Evolutionary conservation across 2,888 invertebrate species (phyloP).

Genomic region (Lordiphosa andalusiaca): DNA sequence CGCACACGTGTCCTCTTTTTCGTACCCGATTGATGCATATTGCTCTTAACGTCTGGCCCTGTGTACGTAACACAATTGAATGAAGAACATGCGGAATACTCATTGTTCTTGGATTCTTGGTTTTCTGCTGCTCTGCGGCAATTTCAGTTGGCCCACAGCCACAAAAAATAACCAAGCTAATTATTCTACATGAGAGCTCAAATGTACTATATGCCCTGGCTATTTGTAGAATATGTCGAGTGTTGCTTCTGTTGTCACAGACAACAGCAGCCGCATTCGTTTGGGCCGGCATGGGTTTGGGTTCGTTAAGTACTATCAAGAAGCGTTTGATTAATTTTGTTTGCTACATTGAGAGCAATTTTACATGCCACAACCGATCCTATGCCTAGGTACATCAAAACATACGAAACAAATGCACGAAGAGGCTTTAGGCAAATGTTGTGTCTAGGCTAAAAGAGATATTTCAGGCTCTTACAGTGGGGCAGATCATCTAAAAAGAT

Average conservation of each 20-base stretch:
- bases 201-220: constrained; percentile 42
- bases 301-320: constrained; percentile 49
- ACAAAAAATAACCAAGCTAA: constrained; percentile 28
- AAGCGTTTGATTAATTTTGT: constrained; percentile 55
- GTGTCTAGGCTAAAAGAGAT: too few species aligned
- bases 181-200: constrained; percentile 27
- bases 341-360: constrained; percentile 17
- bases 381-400: not conserved
- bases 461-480: too few species aligned
- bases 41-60: constrained; percentile 1
- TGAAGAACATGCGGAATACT: constrained; percentile 45
- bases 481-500: too few species aligned
- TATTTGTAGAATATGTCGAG: constrained; percentile 45
- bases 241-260: constrained; percentile 24
- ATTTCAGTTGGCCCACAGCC: constrained; percentile 45
- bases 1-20: constrained; percentile 69
- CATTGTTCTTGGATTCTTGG: constrained; percentile 29
- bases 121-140: constrained; percentile 21
- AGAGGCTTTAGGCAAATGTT: not conserved
- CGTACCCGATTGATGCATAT: constrained; percentile 31
- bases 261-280: constrained; percentile 34
- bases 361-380: not conserved
- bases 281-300: constrained; percentile 33
- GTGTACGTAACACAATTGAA: constrained; percentile 37
- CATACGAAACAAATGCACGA: not conserved